These are phyloP conservation scores for Drosophila ercepeae DNA, from an alignment of 1,140 invertebrate genomes.

Conservation along the genomic window DNA sequence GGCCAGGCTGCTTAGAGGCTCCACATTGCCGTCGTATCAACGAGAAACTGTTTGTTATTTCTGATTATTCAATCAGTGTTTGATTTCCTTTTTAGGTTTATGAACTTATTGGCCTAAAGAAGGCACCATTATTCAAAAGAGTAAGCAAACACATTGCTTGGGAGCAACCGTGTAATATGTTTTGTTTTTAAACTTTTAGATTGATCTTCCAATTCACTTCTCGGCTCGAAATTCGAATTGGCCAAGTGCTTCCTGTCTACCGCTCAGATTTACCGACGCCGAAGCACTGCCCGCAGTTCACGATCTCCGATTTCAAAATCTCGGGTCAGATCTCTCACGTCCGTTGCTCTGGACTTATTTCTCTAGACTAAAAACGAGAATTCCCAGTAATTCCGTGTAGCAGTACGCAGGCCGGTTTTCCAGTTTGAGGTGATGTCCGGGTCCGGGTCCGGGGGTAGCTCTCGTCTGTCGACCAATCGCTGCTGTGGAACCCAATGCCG, in stretches of 20 bases:
- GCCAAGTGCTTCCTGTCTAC: constrained; percentile 4
- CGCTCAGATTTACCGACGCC: constrained; percentile 46
- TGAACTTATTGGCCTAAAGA: too few species aligned
- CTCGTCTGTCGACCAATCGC: constrained; percentile 49
- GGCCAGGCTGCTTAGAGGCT: constrained; percentile 4
- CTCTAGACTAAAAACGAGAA: constrained; percentile 79
- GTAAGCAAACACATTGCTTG: too few species aligned
- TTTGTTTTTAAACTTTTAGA: not conserved
- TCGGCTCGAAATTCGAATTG: constrained; percentile 36
- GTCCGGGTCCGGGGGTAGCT: constrained; percentile 15
- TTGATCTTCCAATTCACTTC: not conserved
- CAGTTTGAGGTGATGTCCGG: not conserved
- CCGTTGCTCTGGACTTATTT: constrained; percentile 71
- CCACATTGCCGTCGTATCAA: constrained; percentile 2
- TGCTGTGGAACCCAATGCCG: constrained; percentile 49
- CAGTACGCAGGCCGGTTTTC: constrained; percentile 29
- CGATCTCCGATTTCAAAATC: constrained; percentile 15
- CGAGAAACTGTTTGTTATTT: not conserved
- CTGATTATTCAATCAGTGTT: not conserved
- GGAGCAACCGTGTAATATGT: too few species aligned
- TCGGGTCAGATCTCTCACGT: constrained; percentile 55
- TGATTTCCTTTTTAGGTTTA: not conserved
- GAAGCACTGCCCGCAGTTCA: constrained; percentile 27
- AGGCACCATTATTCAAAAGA: too few species aligned
- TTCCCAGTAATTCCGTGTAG: constrained; percentile 61